Percentiles rank a stretch among this genome's conserved stretches.
These are phyloP conservation scores for Psylliodes chrysocephalus DNA, from an alignment of 2,888 invertebrate genomes.

Conservation along the genomic window DNA sequence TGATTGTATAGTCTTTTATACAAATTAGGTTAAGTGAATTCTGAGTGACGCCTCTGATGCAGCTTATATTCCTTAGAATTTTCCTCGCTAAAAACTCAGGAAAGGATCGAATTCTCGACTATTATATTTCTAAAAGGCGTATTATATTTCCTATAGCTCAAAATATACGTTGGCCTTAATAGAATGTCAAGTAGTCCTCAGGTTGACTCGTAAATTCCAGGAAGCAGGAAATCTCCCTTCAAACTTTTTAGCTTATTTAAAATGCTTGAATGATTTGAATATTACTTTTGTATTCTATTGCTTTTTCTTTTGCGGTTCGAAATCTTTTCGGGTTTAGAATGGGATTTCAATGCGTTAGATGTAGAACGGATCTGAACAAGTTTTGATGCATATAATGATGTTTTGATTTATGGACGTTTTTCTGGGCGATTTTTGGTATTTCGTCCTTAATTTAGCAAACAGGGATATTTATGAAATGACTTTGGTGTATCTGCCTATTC, in stretches of 20 bases:
- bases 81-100: constrained; percentile 12
- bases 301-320: constrained; percentile 11
- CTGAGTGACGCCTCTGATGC: constrained; percentile 7
- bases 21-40: constrained; percentile 12
- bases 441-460: no score
- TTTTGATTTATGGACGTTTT: no score
- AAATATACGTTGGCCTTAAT: constrained; percentile 27
- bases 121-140: constrained; percentile 35
- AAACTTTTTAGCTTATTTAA: constrained; percentile 29
- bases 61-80: constrained; percentile 12
- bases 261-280: constrained; percentile 23
- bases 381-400: no score
- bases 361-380: no score
- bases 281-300: constrained; percentile 25
- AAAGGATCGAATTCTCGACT: constrained; percentile 26
- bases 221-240: constrained; percentile 24
- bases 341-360: background rate
- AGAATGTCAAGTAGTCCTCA: constrained; percentile 34
- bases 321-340: constrained; percentile 6
- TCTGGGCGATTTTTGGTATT: no score
- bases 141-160: constrained; percentile 30
- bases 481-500: no score
- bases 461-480: no score
- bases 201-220: constrained; percentile 23
- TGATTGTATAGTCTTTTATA: no score